A percentile compares a stretch with the other conserved stretches of the same genome.
Evolutionary conservation across 2,797 vertebrate genomes (phyloP).

Genomic region (Syncerus caffer): DNA sequence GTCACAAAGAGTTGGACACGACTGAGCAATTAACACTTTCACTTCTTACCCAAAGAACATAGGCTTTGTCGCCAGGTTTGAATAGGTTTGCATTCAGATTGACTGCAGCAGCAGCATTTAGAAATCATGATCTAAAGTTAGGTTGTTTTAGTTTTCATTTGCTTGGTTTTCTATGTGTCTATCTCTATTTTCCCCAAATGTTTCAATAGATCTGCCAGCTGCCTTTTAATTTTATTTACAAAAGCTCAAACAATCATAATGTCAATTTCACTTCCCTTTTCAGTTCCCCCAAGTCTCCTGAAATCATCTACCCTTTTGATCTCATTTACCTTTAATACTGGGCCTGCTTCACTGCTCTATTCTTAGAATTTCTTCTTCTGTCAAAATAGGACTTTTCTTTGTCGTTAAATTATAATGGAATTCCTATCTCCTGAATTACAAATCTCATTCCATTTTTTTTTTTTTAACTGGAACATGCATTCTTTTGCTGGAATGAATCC

Average conservation of each 20-base stretch:
- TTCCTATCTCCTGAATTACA: neutral
- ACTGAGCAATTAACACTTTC: neutral
- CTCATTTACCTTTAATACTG: neutral
- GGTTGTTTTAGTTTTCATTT: constrained; percentile 4
- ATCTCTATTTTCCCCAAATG: neutral
- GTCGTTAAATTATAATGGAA: neutral
- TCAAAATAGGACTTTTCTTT: neutral
- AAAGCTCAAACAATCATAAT: neutral
- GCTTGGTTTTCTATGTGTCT: neutral
- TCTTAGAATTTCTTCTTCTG: neutral
- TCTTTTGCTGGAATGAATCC: neutral
- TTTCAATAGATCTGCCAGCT: neutral
- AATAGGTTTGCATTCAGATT: neutral
- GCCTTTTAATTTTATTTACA: neutral
- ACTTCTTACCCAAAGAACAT: neutral
- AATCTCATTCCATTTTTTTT: neutral
- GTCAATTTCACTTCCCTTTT: neutral
- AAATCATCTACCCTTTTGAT: neutral
- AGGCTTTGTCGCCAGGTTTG: neutral
- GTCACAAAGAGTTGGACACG: neutral
- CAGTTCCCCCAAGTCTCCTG: neutral
- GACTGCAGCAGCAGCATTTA: neutral
- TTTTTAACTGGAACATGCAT: neutral
- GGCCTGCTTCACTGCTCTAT: neutral
- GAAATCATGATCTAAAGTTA: neutral